Conservation (phyloP, 2,113 vertebrate species). For the Aythya baeri region DNA sequence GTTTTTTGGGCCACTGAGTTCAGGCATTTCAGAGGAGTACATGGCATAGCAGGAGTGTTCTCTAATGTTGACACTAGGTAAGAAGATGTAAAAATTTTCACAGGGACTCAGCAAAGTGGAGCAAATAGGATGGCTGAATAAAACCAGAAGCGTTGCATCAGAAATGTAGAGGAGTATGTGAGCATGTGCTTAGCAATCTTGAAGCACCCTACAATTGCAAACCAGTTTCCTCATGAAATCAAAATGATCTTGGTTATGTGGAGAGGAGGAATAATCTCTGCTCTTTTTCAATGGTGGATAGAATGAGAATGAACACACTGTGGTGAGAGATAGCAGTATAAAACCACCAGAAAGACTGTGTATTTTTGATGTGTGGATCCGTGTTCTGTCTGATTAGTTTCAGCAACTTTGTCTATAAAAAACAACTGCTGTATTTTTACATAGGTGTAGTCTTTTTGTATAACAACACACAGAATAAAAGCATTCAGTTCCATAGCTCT, state of each 20-base stretch:
- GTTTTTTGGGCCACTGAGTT: not conserved
- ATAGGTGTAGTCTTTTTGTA: not conserved
- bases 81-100: not conserved
- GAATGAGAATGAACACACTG: not conserved
- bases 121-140: not conserved
- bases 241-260: not conserved
- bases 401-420: constrained; percentile 4
- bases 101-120: not conserved
- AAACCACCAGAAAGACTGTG: not conserved
- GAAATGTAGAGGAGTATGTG: not conserved
- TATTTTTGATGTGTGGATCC: constrained; percentile 10
- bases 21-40: rapidly evolving
- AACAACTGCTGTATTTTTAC: not conserved
- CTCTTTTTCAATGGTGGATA: not conserved
- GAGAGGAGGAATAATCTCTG: constrained; percentile 6
- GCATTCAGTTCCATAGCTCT: not conserved
- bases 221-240: not conserved
- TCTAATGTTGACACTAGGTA: not conserved
- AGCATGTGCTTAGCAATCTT: not conserved
- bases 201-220: not conserved
- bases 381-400: not conserved
- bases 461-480: not conserved
- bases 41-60: not conserved
- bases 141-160: not conserved
- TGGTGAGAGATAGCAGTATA: not conserved